Evolutionary conservation across 2,113 vertebrate species (phyloP).

Genomic region (Hydrochoerus hydrochaeris): DNA sequence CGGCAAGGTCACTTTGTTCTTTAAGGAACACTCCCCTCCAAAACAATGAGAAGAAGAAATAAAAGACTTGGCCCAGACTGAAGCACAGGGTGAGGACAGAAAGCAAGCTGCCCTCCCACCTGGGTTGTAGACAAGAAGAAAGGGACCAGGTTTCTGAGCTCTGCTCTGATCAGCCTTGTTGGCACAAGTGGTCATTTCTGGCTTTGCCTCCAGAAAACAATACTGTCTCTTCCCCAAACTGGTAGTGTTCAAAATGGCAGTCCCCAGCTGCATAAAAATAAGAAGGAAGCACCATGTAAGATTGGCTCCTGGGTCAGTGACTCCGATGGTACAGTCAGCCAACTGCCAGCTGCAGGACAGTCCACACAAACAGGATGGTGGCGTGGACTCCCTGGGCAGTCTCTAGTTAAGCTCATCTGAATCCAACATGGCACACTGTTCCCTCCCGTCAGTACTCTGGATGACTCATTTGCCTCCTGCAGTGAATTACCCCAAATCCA

Average conservation of each 20-base stretch:
- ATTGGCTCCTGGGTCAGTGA: neutral
- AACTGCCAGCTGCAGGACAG: neutral
- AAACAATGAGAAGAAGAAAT: neutral
- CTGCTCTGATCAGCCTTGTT: neutral
- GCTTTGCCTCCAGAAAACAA: neutral
- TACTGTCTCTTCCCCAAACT: neutral
- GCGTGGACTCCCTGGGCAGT: neutral
- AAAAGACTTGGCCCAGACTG: neutral
- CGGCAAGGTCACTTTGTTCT: neutral
- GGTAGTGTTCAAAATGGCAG: neutral
- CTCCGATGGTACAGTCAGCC: fast-evolving
- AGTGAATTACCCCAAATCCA: fast-evolving
- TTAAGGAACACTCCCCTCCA: neutral
- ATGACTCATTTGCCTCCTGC: fast-evolving
- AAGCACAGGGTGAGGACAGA: neutral
- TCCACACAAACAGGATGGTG: fast-evolving
- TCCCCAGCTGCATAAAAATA: neutral
- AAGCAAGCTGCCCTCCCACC: neutral
- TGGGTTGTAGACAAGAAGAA: neutral
- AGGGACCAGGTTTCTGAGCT: fast-evolving
- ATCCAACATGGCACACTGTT: fast-evolving
- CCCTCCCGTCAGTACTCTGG: neutral
- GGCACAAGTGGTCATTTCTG: neutral
- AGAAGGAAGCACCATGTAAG: fast-evolving
- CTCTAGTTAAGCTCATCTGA: neutral